Conservation (phyloP, 2,113 vertebrate species). For the Dicentrarchus labrax region DNA sequence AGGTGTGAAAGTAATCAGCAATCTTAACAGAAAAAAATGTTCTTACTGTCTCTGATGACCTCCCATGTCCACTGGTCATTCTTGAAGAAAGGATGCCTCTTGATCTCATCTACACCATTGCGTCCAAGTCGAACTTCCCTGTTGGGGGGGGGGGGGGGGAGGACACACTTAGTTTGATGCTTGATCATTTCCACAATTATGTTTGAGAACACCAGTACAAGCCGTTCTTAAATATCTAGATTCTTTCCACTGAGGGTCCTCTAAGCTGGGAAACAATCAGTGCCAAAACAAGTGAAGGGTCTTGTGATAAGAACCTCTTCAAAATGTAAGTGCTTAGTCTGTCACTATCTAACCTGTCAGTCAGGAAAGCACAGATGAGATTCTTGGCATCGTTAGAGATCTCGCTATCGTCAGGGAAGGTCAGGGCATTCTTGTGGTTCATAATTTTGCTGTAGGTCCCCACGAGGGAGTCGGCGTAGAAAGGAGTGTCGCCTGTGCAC, state of each 20-base stretch:
- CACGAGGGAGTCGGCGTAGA: constrained; percentile 98
- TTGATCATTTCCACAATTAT: background rate
- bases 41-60: constrained; percentile 96
- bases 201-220: background rate
- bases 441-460: constrained; percentile 99
- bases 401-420: constrained; percentile 96
- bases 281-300: constrained; percentile 14
- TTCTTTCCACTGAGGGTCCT: constrained; percentile 23
- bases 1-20: constrained; percentile 25
- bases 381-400: constrained; percentile 99
- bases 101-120: constrained; percentile 98
- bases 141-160: background rate
- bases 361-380: constrained; percentile 98
- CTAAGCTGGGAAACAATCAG: background rate
- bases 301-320: constrained; percentile 25
- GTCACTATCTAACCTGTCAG: constrained; percentile 91
- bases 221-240: background rate
- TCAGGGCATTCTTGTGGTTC: constrained; percentile 99
- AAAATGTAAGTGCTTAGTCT: background rate
- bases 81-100: constrained; percentile 97
- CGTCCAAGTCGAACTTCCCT: constrained; percentile 96
- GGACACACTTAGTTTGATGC: background rate
- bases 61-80: constrained; percentile 99
- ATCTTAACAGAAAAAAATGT: background rate
- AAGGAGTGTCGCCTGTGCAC: constrained; percentile 95